Base-by-base conservation (phyloP, 2,888 invertebrate genomes). In the Dicyrtoma fusca region DNA sequence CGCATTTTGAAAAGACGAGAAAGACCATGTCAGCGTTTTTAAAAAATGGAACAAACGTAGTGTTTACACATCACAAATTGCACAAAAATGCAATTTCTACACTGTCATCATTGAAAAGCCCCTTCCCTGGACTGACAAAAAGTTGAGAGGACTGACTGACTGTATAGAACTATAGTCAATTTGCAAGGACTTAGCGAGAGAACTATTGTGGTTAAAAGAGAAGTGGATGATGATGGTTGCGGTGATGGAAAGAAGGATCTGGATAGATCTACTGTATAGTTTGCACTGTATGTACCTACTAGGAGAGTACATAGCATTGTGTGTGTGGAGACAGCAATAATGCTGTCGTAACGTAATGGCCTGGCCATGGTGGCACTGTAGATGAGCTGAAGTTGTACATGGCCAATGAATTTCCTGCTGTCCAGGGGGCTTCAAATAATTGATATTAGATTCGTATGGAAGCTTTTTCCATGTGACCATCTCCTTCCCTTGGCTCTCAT, bases 351-450 rank as follows among this genome's bases (percentile, higher is more conserved):
- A 34, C 34, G 34, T 34, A 5, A 34, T 53, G 53, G 34, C 4
- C n/a, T 26, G 8, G 23, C 34, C 34, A 34, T 47, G 17, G 62
- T n/a, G 57, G 55, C 3, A 11, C 26, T 25, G 45, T 25, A 47
- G 66, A 72, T 51, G 57, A 70, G 74, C 71, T 63, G 65, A 8
- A 64, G 70, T 62, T 59, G 42, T 69, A 76, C 75, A 77, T 72
- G 76, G 74, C 69, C 77, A 76, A 77, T 77, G 77, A 77, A 77
- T 77, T 77, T 77, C 77, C 77, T 74, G 74, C 77, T 75, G 76
- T 77, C 77, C 77, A 77, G 75, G 77, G 77, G 77, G 76, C 73
- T 76, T 74, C 74, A 74, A 76, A 78, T 78, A 78, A 78, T 78
- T 78, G 77, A 78, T 78, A 78, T 78, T 76, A 76, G 77, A 76